Base-by-base conservation (phyloP, 2,797 vertebrate genomes). In the Tenualosa thibaudeaui region DNA sequence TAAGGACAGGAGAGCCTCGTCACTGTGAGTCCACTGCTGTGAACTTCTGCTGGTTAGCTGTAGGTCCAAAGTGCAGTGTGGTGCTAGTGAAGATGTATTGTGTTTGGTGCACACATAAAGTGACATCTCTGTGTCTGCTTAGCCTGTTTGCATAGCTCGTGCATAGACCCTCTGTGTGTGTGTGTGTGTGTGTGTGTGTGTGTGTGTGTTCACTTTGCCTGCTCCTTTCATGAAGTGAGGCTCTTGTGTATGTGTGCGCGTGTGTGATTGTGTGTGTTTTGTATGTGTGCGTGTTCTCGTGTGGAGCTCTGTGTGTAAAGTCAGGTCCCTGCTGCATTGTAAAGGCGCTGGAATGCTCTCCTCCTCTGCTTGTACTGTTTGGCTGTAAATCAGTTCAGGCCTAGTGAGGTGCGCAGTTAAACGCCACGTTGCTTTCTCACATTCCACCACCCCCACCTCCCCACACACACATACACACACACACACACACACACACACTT, bases 301-400 rank as follows among this genome's bases (percentile, higher is more conserved):
- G 56, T 60, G 56, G n/a, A 60, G n/a, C 6, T 2, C 58, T 60
- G n/a, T 81, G 60, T 81, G 26, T 71, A 56, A 83, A 81, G 83
- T 56, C 83, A 15, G 19, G 75, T 81, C 78, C 62, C 50, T 58
- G 12, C 26, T 89, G 81, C 68, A 87, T 90, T 92, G 89, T 89
- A 90, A 92, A 91, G 84, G 83, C 53, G 46, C 68, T 84, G 84
- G 90, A 90, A 87, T 84, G 81, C 82, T 88, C 89, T 78, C 86
- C 54, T 89, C 75, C 54, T 50, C 24, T 50, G 19, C 84, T 81
- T 71, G 50, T 88, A 88, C 88, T 88, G 83, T 92, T 89, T 85
- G 83, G 87, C 84, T 86, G 88, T 86, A 91, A 93, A 91, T 93
- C 84, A 93, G 89, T 81, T 78, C 86, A 83, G 86, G 90, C 90